A percentile compares a stretch with the other conserved stretches of the same genome.
Evolutionary conservation across 2,113 vertebrate genomes (phyloP).

Genomic region (Phylloscopus whistleri): DNA sequence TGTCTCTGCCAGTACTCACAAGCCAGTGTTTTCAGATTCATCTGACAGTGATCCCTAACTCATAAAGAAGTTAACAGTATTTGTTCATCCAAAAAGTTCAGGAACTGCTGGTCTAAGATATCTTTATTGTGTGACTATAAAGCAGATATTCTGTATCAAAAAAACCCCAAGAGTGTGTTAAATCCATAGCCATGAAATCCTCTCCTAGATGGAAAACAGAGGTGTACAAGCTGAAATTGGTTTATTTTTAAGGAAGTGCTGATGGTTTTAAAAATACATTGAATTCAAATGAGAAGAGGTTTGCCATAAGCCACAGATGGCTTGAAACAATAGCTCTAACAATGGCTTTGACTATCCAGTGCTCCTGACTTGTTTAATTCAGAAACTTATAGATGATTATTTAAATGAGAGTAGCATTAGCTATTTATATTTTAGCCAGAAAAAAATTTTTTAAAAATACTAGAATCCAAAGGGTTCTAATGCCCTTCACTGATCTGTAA

Average conservation of each 20-base stretch:
- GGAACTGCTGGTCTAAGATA: neutral
- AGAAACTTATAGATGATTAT: neutral
- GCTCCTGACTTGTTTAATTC: neutral
- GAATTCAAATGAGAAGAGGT: neutral
- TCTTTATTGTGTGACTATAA: neutral
- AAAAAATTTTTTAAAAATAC: neutral
- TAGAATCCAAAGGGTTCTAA: neutral
- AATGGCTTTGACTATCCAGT: neutral
- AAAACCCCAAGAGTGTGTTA: neutral
- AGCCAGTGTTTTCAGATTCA: neutral
- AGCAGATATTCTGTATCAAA: neutral
- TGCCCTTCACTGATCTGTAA: neutral
- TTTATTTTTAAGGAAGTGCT: slow-evolving; percentile 9
- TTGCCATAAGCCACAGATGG: neutral
- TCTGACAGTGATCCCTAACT: neutral
- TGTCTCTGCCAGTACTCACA: neutral
- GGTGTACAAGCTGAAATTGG: neutral
- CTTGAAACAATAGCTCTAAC: neutral
- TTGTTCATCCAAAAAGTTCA: neutral
- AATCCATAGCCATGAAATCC: neutral
- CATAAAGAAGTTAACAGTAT: neutral
- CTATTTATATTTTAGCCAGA: neutral
- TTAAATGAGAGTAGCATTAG: neutral
- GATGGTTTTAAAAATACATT: neutral
- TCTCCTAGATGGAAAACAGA: neutral